A percentile compares a stretch with the other conserved stretches of the same genome.
These are phyloP conservation scores for Enchytraeus crypticus DNA, from an alignment of 2,888 invertebrate genomes.

Conservation along the genomic window DNA sequence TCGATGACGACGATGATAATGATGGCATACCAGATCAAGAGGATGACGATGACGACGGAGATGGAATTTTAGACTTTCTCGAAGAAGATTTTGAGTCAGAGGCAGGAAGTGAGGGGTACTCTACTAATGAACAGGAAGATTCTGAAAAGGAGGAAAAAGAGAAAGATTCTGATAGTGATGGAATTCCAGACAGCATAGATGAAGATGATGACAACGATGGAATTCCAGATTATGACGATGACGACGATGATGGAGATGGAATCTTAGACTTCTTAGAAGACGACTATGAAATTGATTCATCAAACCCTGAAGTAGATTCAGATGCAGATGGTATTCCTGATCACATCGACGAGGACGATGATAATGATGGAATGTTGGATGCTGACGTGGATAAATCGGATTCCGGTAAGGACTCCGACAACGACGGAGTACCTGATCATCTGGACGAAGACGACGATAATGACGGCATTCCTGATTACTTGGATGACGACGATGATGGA, in stretches of 20 bases:
- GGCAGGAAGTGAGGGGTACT: neutral
- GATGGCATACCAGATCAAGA: conserved; percentile 34
- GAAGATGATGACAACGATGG: neutral
- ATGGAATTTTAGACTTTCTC: neutral
- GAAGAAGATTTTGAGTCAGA: neutral
- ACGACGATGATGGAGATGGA: conserved; percentile 34
- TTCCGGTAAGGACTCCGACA: neutral
- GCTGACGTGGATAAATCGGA: too few relatives aligned
- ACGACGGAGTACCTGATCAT: neutral
- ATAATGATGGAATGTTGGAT: neutral
- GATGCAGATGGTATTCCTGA: conserved; percentile 4
- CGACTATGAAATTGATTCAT: neutral
- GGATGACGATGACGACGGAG: conserved; percentile 1
- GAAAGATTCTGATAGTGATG: neutral
- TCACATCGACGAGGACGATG: conserved; percentile 25
- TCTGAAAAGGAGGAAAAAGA: conserved; percentile 5
- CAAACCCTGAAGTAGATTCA: neutral
- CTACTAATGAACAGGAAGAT: neutral
- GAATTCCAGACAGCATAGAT: neutral
- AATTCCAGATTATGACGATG: conserved; percentile 11
- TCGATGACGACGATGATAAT: conserved; percentile 21
- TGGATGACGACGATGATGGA: conserved; percentile 25
- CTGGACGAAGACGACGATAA: neutral
- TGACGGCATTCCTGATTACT: conserved; percentile 1
- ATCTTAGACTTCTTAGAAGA: neutral